These are phyloP conservation scores for Ailuropoda melanoleuca DNA, from an alignment of 2,113 vertebrate genomes.

Conservation along the genomic window DNA sequence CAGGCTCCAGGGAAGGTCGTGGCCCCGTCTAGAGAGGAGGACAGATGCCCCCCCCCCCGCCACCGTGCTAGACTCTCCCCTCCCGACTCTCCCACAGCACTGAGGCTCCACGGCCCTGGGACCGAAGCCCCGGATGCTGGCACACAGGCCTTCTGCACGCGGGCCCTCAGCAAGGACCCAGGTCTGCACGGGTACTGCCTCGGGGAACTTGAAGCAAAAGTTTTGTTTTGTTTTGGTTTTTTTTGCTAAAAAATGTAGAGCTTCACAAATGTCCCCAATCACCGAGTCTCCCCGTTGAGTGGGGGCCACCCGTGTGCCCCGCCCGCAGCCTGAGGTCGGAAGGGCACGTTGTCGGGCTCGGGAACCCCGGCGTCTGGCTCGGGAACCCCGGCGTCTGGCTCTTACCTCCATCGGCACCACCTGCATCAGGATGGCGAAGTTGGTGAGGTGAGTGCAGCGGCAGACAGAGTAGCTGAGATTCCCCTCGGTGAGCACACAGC, in stretches of 20 bases:
- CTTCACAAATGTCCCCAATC: accelerated
- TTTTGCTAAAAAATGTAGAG: neutral
- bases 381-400: accelerated
- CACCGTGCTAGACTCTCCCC: neutral
- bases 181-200: too few species aligned
- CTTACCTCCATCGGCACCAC: constrained; percentile 96
- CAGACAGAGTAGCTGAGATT: constrained; percentile 92
- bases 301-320: neutral
- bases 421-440: constrained; percentile 99
- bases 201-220: neutral
- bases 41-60: neutral
- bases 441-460: constrained; percentile 96
- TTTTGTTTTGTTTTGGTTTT: neutral
- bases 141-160: accelerated
- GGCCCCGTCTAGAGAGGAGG: neutral
- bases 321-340: accelerated
- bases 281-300: accelerated
- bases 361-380: neutral
- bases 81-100: neutral
- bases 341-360: accelerated
- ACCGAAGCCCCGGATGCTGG: neutral
- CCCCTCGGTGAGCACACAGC: constrained; percentile 89
- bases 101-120: neutral
- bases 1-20: neutral
- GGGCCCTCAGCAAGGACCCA: accelerated